Evolutionary conservation across 2,797 vertebrate species (phyloP).

Genomic region (Lutjanus argentimaculatus): DNA sequence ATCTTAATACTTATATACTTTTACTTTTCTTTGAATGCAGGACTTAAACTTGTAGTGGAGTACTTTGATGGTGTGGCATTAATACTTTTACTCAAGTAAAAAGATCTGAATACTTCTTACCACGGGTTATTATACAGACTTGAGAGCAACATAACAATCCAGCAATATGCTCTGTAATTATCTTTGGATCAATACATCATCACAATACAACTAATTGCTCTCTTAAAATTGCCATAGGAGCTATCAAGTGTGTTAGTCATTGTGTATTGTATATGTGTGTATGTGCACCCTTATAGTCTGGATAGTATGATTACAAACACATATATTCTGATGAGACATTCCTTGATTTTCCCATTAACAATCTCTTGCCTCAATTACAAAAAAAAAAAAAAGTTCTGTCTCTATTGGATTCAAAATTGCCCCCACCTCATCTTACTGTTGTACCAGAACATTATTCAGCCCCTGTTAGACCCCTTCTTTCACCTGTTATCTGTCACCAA

Average conservation of each 20-base stretch:
- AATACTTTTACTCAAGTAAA: too few relatives aligned
- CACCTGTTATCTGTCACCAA: too few relatives aligned
- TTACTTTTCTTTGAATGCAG: too few relatives aligned
- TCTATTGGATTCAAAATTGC: too few relatives aligned
- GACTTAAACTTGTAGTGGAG: too few relatives aligned
- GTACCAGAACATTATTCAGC: too few relatives aligned
- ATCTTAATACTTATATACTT: too few relatives aligned
- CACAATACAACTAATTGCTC: background rate
- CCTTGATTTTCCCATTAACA: conserved; percentile 6
- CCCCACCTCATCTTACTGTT: too few relatives aligned
- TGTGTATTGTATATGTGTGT: background rate
- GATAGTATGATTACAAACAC: background rate
- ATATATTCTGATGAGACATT: background rate
- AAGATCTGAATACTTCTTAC: too few relatives aligned
- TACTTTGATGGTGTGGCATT: too few relatives aligned
- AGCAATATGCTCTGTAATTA: background rate
- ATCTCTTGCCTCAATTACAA: background rate
- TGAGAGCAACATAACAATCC: background rate
- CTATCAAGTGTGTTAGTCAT: background rate
- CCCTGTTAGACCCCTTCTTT: too few relatives aligned
- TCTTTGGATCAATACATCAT: conserved; percentile 8
- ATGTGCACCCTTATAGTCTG: background rate
- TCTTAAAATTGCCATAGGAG: background rate
- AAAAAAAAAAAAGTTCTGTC: too few relatives aligned
- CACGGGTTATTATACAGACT: background rate